Evolutionary conservation across 2,113 vertebrate species (phyloP).

Genomic region (Telmatochromis sp.): DNA sequence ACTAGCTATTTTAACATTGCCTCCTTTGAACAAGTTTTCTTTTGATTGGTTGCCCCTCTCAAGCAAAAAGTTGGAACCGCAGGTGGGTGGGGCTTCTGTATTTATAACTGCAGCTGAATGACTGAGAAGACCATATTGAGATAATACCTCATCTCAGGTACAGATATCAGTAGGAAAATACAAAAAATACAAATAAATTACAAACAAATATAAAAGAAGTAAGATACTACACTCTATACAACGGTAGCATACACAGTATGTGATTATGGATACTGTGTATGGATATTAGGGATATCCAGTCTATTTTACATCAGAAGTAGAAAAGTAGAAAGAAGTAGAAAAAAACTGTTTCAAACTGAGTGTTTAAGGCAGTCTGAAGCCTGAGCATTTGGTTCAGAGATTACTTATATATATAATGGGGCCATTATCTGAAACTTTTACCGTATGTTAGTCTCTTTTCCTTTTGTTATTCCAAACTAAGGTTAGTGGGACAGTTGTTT

Average conservation of each 20-base stretch:
- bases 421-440: neutral
- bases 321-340: fast-evolving
- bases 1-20: neutral
- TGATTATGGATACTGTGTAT: neutral
- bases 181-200: neutral
- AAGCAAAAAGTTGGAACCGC: neutral
- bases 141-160: neutral
- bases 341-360: neutral
- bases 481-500: neutral
- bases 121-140: neutral
- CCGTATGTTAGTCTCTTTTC: neutral
- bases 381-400: neutral
- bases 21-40: neutral
- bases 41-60: neutral
- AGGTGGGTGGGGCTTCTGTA: neutral
- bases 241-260: neutral
- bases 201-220: neutral
- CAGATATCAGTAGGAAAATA: neutral
- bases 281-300: neutral
- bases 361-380: neutral
- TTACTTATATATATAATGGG: neutral
- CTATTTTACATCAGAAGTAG: neutral
- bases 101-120: neutral
- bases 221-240: neutral
- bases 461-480: neutral